Evolutionary conservation across 1,140 invertebrate species (phyloP).

Genomic region (Trichonephila inaurata): DNA sequence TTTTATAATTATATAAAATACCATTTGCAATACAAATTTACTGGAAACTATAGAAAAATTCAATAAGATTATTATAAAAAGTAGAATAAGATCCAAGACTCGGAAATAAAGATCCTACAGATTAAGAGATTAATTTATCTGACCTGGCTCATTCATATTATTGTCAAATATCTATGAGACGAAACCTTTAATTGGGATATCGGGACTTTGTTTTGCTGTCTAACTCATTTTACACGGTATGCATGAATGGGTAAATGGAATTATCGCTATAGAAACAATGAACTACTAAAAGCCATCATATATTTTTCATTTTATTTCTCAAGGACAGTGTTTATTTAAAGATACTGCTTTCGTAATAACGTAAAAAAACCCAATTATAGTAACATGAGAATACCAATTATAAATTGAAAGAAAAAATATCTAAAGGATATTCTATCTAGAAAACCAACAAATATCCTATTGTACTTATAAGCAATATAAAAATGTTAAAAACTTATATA

Average conservation of each 20-base stretch:
- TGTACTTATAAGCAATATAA: no score
- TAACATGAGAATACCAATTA: not conserved
- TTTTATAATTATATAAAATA: no score
- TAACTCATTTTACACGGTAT: not conserved
- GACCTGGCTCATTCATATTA: not conserved
- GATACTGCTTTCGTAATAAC: not conserved
- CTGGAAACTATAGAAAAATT: no score
- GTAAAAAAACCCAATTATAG: no score
- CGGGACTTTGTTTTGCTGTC: not conserved
- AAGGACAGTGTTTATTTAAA: not conserved
- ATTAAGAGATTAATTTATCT: no score
- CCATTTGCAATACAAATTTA: no score
- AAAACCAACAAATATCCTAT: no score
- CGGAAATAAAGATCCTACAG: no score
- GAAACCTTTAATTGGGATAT: not conserved
- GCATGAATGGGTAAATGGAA: not conserved
- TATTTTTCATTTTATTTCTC: not conserved
- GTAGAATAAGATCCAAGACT: no score
- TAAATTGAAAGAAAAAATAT: not conserved
- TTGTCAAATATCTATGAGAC: not conserved
- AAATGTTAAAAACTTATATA: no score
- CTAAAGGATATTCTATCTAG: not conserved
- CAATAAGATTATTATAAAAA: no score
- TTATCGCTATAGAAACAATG: constrained; percentile 24
- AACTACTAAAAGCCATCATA: not conserved